A percentile compares a stretch with the other conserved stretches of the same genome.
These are phyloP conservation scores for Melanotaenia maccullochi DNA, from an alignment of 2,797 vertebrate species.

Conservation along the genomic window DNA sequence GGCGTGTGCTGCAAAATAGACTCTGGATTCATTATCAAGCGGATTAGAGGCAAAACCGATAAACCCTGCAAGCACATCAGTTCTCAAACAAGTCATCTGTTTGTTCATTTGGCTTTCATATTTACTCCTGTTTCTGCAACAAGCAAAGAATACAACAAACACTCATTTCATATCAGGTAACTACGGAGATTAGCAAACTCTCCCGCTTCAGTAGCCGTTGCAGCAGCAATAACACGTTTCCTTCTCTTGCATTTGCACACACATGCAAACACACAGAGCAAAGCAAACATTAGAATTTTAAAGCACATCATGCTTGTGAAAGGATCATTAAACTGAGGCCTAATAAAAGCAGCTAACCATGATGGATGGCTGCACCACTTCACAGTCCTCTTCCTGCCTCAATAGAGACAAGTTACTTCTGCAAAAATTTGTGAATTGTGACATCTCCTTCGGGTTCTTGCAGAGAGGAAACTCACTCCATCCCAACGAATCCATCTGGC, in stretches of 20 bases:
- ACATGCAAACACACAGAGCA: constrained; percentile 16
- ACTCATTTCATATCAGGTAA: constrained; percentile 69
- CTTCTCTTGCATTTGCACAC: constrained; percentile 25
- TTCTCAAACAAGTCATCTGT: constrained; percentile 64
- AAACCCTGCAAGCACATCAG: constrained; percentile 58
- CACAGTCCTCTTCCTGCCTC: constrained; percentile 38
- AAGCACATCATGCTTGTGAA: constrained; percentile 34
- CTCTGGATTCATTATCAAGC: constrained; percentile 64
- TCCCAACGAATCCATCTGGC: constrained; percentile 72
- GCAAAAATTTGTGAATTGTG: constrained; percentile 45
- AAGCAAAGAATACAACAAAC: constrained; percentile 35
- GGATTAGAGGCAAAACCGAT: constrained; percentile 68
- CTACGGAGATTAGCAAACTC: constrained; percentile 66
- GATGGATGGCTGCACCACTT: constrained; percentile 62
- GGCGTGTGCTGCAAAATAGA: constrained; percentile 56
- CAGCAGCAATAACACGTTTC: constrained; percentile 42
- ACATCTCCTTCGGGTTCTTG: constrained; percentile 55
- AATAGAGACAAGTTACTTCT: constrained; percentile 57
- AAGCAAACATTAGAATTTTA: constrained; percentile 67
- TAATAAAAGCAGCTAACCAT: constrained; percentile 67
- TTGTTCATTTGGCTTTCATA: constrained; percentile 65
- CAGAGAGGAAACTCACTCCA: constrained; percentile 32
- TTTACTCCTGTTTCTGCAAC: constrained; percentile 55
- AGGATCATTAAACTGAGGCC: constrained; percentile 59
- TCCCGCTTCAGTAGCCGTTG: constrained; percentile 42